Evolutionary conservation across 2,113 vertebrate genomes (phyloP).

Genomic region (Ceratotherium simum): DNA sequence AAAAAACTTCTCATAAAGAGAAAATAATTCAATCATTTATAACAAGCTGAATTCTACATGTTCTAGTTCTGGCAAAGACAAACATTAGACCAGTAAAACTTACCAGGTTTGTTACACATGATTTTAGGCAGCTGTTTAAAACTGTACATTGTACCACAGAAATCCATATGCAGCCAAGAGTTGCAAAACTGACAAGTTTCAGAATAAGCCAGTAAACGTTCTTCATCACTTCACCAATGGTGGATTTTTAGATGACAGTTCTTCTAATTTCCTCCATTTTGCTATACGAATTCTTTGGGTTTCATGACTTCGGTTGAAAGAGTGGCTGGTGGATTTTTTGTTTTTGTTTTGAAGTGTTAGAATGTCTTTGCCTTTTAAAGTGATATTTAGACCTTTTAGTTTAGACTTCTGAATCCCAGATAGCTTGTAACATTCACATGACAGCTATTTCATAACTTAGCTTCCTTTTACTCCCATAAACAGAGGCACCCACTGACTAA

Average conservation of each 20-base stretch:
- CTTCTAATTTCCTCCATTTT: conserved; percentile 56
- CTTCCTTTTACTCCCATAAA: conserved; percentile 81
- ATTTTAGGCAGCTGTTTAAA: conserved; percentile 78
- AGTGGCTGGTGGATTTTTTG: not conserved
- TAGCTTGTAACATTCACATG: conserved; percentile 55
- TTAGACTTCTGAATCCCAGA: conserved; percentile 68
- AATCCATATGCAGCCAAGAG: conserved; percentile 78
- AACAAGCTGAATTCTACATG: not conserved
- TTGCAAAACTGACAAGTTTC: not conserved
- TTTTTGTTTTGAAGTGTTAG: conserved; percentile 35
- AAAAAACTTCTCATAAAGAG: conserved; percentile 7
- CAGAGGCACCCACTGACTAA: conserved; percentile 70
- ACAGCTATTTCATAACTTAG: conserved; percentile 66
- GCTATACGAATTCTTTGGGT: conserved; percentile 6
- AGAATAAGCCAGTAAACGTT: not conserved
- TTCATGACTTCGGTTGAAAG: not conserved
- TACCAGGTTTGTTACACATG: conserved; percentile 83
- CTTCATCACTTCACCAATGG: conserved; percentile 78
- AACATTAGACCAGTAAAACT: conserved; percentile 75
- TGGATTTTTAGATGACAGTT: not conserved
- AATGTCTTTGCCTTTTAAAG: conserved; percentile 50
- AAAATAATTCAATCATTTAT: not conserved
- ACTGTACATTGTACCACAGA: conserved; percentile 64
- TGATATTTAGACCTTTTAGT: not conserved
- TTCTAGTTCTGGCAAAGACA: conserved; percentile 49